Evolutionary conservation across 2,797 vertebrate genomes (phyloP), one percentile per base, ranked within the genome.

Genomic region (Neostethus bicornis): DNA sequence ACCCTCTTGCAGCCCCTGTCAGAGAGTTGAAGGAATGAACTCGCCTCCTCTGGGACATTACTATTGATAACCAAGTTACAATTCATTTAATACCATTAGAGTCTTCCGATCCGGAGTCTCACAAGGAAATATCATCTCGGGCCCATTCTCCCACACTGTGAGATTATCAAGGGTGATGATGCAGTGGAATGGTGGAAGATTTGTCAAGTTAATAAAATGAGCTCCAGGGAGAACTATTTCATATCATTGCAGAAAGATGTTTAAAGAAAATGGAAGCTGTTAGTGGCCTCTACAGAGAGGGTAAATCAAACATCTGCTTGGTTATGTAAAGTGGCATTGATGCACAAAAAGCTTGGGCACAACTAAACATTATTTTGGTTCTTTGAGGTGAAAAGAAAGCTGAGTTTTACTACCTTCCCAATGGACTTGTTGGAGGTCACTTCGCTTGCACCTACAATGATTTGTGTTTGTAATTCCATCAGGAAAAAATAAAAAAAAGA

Each of bases 41-140:
- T 77, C 75, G 59, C 57, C 55, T 84, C 78, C 80, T 55, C 43
- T 32, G 81, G 77, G 63, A 80, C 79, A 76, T 79, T 69, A 75
- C 71, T 66, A 84, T 80, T 81, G 83, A 83, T 85, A 85, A 87
- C 68, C 9, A 3, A 77, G 80, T 84, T 84, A 79, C 61, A 73
- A 86, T 79, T 81, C 83, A 87, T 86, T 88, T 84, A 85, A 86
- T 88, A 70, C 82, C 74, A 85, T 81, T 87, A 86, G 48, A 66
- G 73, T 57, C 39, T 59, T 66, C 71, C 68, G 71, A 70, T 54
- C 55, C 52, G 51, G 60, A 51, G 74, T 75, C 70, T 76, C 58
- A 66, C 74, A 44, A 69, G 50, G 63, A 85, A 78, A 84, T 75
- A 77, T 81, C 70, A 60, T 69, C 71, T 45, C 53, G 26, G 17